These are phyloP conservation scores for Bombus terrestris DNA, from an alignment of 1,140 invertebrate genomes.

Conservation along the genomic window DNA sequence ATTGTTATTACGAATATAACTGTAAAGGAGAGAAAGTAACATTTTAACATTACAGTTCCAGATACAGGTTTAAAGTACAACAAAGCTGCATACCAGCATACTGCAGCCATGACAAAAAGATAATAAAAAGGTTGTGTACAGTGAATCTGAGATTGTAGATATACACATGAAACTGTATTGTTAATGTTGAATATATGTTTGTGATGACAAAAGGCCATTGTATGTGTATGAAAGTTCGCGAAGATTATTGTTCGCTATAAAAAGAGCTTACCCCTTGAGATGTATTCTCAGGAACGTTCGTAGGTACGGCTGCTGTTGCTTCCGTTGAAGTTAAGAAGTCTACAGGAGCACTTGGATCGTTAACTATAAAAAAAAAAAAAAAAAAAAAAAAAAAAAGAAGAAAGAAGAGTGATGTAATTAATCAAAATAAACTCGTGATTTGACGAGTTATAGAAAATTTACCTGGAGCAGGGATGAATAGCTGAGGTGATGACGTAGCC, in stretches of 20 bases:
- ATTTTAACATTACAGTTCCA: slow-evolving; percentile 66
- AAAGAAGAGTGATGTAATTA: background rate
- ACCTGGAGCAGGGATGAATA: slow-evolving; percentile 84
- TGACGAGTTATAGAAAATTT: slow-evolving; percentile 28
- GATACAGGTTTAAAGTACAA: slow-evolving; percentile 49
- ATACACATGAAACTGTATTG: slow-evolving; percentile 58
- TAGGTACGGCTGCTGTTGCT: slow-evolving; percentile 54
- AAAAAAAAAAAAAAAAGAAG: too few species aligned
- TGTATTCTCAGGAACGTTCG: slow-evolving; percentile 68
- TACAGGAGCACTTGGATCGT: slow-evolving; percentile 83
- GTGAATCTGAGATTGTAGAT: slow-evolving; percentile 46
- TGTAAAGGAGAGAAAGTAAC: slow-evolving; percentile 29
- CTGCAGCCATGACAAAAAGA: slow-evolving; percentile 64
- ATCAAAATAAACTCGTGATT: background rate
- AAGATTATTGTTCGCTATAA: background rate
- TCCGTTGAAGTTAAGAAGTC: slow-evolving; percentile 83
- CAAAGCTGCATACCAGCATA: slow-evolving; percentile 69
- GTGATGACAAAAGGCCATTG: slow-evolving; percentile 37
- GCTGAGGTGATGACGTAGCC: slow-evolving; percentile 79
- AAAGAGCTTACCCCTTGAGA: slow-evolving; percentile 78
- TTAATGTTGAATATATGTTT: slow-evolving; percentile 57
- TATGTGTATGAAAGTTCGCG: slow-evolving; percentile 5
- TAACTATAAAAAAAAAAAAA: slow-evolving; percentile 71
- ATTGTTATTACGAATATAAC: slow-evolving; percentile 25
- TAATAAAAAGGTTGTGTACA: slow-evolving; percentile 41